phyloP scores from a whole-genome alignment of 2,888 invertebrate genomes.

The Blera fallax region DNA sequence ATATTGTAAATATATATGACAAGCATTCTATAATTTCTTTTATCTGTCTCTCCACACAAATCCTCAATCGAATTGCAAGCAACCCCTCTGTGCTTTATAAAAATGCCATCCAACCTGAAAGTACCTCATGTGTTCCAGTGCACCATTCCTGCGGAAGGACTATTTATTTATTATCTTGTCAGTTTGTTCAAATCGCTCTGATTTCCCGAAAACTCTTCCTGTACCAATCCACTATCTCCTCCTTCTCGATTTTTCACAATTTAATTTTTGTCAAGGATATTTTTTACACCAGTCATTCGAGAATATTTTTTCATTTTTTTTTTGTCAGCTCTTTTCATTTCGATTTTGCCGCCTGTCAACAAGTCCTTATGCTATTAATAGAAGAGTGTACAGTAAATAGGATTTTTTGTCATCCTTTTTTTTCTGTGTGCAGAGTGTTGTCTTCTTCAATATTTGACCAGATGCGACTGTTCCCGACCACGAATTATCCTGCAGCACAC shows the following conservation, averaged over 20 bases:
- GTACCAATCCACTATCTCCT: background rate
- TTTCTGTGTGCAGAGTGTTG: conserved; percentile 29
- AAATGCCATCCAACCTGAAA: conserved; percentile 28
- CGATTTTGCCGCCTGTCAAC: conserved; percentile 70
- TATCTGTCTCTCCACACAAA: conserved; percentile 55
- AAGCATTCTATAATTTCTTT: conserved; percentile 78
- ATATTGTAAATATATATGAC: conserved; percentile 76
- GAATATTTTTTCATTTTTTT: background rate
- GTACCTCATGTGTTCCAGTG: conserved; percentile 21
- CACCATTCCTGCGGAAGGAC: conserved; percentile 54
- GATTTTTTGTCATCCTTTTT: conserved; percentile 55
- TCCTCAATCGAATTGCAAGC: conserved; percentile 37
- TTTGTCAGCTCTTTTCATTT: conserved; percentile 43
- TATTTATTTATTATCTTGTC: conserved; percentile 73
- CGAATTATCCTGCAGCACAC: conserved; percentile 55
- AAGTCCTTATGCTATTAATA: conserved; percentile 67
- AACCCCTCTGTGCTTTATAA: conserved; percentile 36
- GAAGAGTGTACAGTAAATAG: conserved; percentile 62
- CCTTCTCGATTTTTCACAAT: conserved; percentile 65
- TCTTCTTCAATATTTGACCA: conserved; percentile 74
- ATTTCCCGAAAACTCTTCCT: conserved; percentile 36
- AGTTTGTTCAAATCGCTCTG: conserved; percentile 61
- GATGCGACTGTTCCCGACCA: conserved; percentile 70
- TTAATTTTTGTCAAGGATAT: conserved; percentile 71
- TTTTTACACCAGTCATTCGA: conserved; percentile 64